Percentiles rank a stretch among this genome's conserved stretches.
These are phyloP conservation scores for Drosophila bocqueti DNA, from an alignment of 1,140 invertebrate species.

Conservation along the genomic window DNA sequence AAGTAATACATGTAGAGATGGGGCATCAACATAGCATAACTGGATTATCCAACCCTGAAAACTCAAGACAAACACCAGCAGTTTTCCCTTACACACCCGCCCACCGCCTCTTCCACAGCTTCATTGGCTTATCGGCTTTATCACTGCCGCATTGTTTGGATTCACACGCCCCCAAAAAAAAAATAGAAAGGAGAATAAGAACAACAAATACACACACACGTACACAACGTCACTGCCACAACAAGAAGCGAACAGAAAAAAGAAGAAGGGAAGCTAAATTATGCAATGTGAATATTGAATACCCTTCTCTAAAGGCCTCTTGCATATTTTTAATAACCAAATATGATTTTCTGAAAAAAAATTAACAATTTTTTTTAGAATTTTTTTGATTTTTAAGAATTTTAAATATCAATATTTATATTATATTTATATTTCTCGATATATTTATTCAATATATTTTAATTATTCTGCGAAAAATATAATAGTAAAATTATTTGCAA, in stretches of 20 bases:
- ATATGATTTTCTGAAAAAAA: no score
- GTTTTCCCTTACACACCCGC: conserved; percentile 22
- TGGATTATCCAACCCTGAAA: conserved; percentile 34
- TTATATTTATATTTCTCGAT: no score
- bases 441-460: no score
- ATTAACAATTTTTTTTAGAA: no score
- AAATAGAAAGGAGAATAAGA: conserved; percentile 17
- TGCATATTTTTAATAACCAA: no score
- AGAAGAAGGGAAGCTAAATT: background rate
- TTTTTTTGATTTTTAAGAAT: background rate
- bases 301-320: background rate
- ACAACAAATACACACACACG: conserved; percentile 23
- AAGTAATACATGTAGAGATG: background rate
- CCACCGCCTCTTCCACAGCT: conserved; percentile 4
- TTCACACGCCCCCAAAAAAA: conserved; percentile 72
- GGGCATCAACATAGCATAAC: conserved; percentile 14
- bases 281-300: background rate
- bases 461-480: no score
- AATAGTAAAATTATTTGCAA: no score
- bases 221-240: conserved; percentile 19
- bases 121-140: conserved; percentile 63
- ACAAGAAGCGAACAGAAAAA: conserved; percentile 20
- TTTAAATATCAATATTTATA: background rate
- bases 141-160: conserved; percentile 77
- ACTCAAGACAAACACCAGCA: conserved; percentile 44